Percentiles rank a stretch among this genome's conserved stretches.
Evolutionary conservation across 2,113 vertebrate species (phyloP).

Genomic region (Saccopteryx leptura): DNA sequence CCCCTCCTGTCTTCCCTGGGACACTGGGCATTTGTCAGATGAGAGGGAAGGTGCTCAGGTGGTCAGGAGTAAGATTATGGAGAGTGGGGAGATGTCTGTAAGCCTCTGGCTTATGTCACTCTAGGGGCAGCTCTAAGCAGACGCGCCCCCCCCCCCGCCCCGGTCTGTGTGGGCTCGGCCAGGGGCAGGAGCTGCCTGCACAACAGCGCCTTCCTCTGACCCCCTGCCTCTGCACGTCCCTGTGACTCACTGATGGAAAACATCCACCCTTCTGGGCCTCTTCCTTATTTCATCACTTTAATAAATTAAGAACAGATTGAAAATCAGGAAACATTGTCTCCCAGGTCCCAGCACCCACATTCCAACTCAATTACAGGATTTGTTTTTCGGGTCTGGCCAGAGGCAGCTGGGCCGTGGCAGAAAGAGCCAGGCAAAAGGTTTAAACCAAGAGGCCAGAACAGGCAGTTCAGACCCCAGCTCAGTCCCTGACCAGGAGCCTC

Average conservation of each 20-base stretch:
- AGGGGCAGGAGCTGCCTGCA: background rate
- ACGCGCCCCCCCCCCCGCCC: background rate
- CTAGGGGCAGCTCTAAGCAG: background rate
- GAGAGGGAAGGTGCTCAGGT: background rate
- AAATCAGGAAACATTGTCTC: constrained; percentile 84
- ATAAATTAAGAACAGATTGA: constrained; percentile 85
- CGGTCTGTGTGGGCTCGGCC: background rate
- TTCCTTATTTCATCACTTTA: constrained; percentile 86
- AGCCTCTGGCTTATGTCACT: background rate
- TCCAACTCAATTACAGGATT: constrained; percentile 85
- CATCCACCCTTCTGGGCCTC: constrained; percentile 83
- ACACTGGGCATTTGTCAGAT: background rate
- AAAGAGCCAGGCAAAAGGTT: constrained; percentile 45
- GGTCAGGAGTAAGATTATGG: background rate
- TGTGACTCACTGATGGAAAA: constrained; percentile 83
- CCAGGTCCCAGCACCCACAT: constrained; percentile 82
- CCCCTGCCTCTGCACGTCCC: constrained; percentile 77
- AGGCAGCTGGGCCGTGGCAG: constrained; percentile 78
- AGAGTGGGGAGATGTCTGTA: too few relatives aligned
- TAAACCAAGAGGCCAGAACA: constrained; percentile 53
- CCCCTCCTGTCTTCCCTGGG: background rate
- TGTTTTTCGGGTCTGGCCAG: constrained; percentile 80
- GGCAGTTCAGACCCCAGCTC: background rate
- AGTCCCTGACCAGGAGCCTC: constrained; percentile 2
- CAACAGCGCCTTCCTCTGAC: constrained; percentile 72